Evolutionary conservation across 2,888 invertebrate genomes (phyloP), one percentile per base, ranked within the genome.

Genomic region (Conistra vaccinii): DNA sequence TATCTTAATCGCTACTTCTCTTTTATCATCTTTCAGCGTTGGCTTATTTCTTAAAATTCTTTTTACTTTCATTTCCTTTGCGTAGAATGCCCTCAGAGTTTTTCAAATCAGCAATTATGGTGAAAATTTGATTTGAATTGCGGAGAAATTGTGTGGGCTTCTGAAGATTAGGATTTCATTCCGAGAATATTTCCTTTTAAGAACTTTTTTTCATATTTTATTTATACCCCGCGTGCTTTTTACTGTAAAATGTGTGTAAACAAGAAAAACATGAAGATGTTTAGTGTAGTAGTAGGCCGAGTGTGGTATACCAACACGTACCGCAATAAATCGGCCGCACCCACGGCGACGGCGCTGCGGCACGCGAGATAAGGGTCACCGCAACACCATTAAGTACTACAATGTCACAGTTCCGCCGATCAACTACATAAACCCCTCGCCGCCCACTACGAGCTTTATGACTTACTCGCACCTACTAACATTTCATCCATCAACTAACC

Each of bases 321-420:
- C 92, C 89, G 92, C 93, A 93, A 94, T 96, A 94, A 94, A 94
- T 95, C 91, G 93, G 89, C 88, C 91, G 91, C 93, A 90, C 93
- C 91, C 91, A 92, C 91, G 85, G 91, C 91, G 90, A 89, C 89
- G 90, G 88, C 89, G 90, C 90, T 91, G 91, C 89, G 91, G 90
- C 94, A 91, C 90, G 92, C 91, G 90, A 94, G 94, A 95, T 95
- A 95, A 95, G 94, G 93, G 94, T 92, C 93, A 92, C 93, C 93
- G 92, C 92, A 91, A 92, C 92, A 91, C 93, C 92, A 93, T 94
- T 93, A 92, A 92, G 89, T 90, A 91, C 91, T 91, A 93, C 91
- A 93, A 92, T 93, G 92, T 94, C 92, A 92, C 91, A 90, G 90
- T 91, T 89, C 87, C 88, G 80, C 90, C 90, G 89, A 92, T 91